These are phyloP conservation scores for Drosophila atroscutellata DNA, from an alignment of 2,888 invertebrate genomes.

Conservation along the genomic window DNA sequence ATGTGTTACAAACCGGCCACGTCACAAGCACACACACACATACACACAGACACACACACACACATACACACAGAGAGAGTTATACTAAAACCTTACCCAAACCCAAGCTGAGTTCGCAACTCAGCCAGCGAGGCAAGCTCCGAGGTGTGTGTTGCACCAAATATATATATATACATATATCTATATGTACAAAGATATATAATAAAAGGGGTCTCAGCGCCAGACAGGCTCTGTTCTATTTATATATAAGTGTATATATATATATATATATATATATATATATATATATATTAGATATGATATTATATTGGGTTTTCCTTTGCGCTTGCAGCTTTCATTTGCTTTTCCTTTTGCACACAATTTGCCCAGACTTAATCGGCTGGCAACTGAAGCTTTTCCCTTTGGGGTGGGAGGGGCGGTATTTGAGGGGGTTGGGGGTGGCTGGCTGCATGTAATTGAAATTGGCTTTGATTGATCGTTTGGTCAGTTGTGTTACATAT, in stretches of 20 bases:
- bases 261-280: slow-evolving; percentile 23
- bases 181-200: not conserved
- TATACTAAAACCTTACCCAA: slow-evolving; percentile 8
- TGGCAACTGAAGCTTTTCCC: slow-evolving; percentile 16
- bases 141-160: slow-evolving; percentile 30
- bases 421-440: not conserved
- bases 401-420: no score
- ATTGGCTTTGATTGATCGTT: slow-evolving; percentile 6
- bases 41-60: slow-evolving; percentile 11
- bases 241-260: slow-evolving; percentile 23
- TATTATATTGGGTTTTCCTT: slow-evolving; percentile 61
- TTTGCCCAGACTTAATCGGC: slow-evolving; percentile 55
- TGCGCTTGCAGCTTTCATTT: slow-evolving; percentile 30
- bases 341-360: slow-evolving; percentile 32
- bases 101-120: slow-evolving; percentile 16
- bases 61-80: not conserved
- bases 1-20: slow-evolving; percentile 75
- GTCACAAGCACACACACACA: slow-evolving; percentile 33
- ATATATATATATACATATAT: slow-evolving; percentile 4
- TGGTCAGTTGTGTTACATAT: not conserved
- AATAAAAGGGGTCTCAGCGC: slow-evolving; percentile 37
- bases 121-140: slow-evolving; percentile 1
- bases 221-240: slow-evolving; percentile 75
- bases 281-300: slow-evolving; percentile 34
- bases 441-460: not conserved